Base-by-base conservation (phyloP, 2,113 vertebrate species). In the Cepphus grylle region DNA sequence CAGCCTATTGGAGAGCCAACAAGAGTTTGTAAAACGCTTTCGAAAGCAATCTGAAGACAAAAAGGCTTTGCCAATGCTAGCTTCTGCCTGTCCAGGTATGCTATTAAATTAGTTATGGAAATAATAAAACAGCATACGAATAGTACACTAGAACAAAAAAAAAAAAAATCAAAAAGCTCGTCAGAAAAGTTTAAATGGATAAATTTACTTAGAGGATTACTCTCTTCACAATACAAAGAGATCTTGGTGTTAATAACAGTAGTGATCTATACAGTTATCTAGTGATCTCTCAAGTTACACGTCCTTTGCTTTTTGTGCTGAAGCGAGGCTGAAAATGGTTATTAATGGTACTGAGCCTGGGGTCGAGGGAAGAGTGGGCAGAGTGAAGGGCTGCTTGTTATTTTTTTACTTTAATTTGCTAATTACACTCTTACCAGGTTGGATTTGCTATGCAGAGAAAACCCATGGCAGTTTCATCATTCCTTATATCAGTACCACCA, bases 361-460 rank as follows among this genome's bases (percentile, higher is more conserved):
- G n/a, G 1, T 3, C n/a, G 40, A 21, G 21, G 29, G 15, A 5
- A 74, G 20, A 5, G 21, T 9, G 25, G 8, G 61, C 47, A 63
- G 42, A 34, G 6, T 1, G 2, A 71, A 65, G 43, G 5, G 8
- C 1, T 76, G 29, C 55, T 55, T 8, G 2, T n/a, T 15, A 3
- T 8, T 78, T 53, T 42, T 63, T 8, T 6, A 23, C 45, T 69
- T 56, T 5, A 12, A 12, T 53, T 40, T 56, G 14, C 15, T 40
- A 5, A 45, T 86, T 15, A 1, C 20, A 1, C 43, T 20, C 36
- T 19, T 38, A 9, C 27, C 97, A 99, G 99, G 99, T 34, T 99
- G 99, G 99, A 99, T 99, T 95, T 99, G 99, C 97, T 99, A 99
- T 0, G 99, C 99, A 8, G 99, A 99, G 98, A 99, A 99, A 97